Base-by-base conservation (phyloP, 2,797 vertebrate species). In the Bufotes viridis region DNA sequence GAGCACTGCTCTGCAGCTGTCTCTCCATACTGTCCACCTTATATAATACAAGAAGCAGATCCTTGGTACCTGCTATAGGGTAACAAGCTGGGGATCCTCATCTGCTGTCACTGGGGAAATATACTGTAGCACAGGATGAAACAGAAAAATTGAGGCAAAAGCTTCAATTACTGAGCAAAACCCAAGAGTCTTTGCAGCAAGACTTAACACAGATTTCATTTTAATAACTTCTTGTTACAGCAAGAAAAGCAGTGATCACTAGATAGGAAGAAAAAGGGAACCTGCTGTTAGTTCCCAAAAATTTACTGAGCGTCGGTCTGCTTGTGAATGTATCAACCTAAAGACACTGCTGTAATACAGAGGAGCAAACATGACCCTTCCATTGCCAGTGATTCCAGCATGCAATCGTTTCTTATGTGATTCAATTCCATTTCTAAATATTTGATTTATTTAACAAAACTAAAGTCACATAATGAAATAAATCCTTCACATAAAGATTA, bases 81-180 rank as follows among this genome's bases (percentile, higher is more conserved):
- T 90, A 61, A 42, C 0, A 0, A 84, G 84, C 90, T 90, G 75
- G 72, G 85, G 60, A 87, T 78, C 70, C 81, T 89, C 88, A 89
- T 83, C 74, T 80, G 13, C 61, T 74, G 78, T 78, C 91, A 87
- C 90, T 61, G 17, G 90, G 91, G 91, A 92, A 92, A 93, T 91
- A 58, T 18, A 42, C 42, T 42, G 42, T 42, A 12, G 79, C 79
- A 83, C 55, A 72, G 86, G 91, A 91, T 90, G 87, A 91, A 92
- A 90, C 84, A 72, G 29, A 69, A 69, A 72, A 55, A 87, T 88
- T 90, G 69, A 90, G 83, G 75, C 90, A 84, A 91, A 87, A 51
- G 13, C 85, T 88, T 90, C 84, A 53, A 75, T 90, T 93, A 90
- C 82, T 90, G 89, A 84, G 57, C 83, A 78, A 90, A 90, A 82